Conservation (phyloP, 2,113 vertebrate species). For the Thermophis baileyi region DNA sequence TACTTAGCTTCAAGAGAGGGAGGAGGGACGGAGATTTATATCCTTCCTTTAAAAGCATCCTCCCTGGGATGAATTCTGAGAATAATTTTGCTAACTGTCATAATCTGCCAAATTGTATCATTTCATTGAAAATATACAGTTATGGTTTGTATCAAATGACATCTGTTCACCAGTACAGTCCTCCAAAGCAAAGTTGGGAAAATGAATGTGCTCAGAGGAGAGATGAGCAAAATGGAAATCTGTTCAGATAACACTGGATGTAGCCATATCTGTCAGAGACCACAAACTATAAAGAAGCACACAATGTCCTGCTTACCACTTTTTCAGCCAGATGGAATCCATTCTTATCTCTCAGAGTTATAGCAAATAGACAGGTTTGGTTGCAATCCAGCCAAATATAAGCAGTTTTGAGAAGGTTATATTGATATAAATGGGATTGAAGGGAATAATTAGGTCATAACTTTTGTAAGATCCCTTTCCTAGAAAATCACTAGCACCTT, state of each 20-base stretch:
- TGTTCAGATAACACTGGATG: neutral
- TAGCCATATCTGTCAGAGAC: neutral
- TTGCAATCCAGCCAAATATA: neutral
- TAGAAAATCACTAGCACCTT: neutral
- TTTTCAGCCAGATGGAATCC: neutral
- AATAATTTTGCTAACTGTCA: neutral
- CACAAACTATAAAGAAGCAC: neutral
- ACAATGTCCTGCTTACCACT: neutral
- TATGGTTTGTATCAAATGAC: neutral
- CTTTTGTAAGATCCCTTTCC: neutral
- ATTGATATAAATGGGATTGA: neutral
- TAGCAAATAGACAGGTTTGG: neutral
- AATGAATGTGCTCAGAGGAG: neutral
- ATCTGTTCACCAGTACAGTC: neutral
- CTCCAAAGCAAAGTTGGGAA: neutral
- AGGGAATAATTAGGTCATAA: neutral
- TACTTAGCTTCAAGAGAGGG: neutral
- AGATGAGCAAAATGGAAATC: neutral
- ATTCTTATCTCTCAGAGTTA: neutral
- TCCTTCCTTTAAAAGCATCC: conserved; percentile 5
- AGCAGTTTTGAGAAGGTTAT: neutral
- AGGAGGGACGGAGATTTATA: neutral
- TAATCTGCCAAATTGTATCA: neutral
- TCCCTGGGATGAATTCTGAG: neutral
- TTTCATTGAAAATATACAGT: neutral